Base-by-base conservation (phyloP, 2,113 vertebrate genomes). In the Python bivittatus region DNA sequence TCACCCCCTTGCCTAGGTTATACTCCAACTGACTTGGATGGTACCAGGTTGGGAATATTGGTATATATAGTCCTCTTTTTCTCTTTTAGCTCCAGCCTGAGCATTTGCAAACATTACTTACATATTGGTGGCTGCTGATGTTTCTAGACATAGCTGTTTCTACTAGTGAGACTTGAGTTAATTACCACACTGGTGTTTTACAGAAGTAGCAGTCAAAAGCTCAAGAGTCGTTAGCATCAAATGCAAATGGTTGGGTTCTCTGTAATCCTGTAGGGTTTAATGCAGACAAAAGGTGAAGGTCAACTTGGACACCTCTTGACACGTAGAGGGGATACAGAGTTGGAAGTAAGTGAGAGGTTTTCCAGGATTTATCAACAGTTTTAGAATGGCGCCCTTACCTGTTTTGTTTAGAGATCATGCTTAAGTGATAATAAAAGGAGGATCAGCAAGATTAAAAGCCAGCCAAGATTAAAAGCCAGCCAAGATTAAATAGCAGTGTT, bases 391-490 rank as follows among this genome's bases (percentile, higher is more conserved):
- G 8, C 88, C 58, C 94, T 1, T 83, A 29, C 93, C n/a, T 48
- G 0, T 42, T 44, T 61, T 92, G 1, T n/a, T 25, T n/a, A n/a
- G 72, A n/a, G 58, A 8, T 20, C 56, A 54, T 86, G 58, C 84
- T 27, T 86, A 68, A 87, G 7, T 27, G 12, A 33, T 85, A 83
- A 53, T 89, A n/a, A 10, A 4, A n/a, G 91, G 17, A 15, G 84
- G 58, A 88, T 86, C 84, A 84, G 53, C 25, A 54, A 72, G 91
- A 88, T 33, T 22, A 64, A 93, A 95, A 92, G 83, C 85, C 15
- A 88, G 54, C 83, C 72, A 9, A 27, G 83, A n/a, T 33, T 22
- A 64, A 93, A 95, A 92, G 83, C 85, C 15, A 88, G 54, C 83
- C 72, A 9, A 27, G 83, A n/a, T n/a, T n/a, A n/a, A 72, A 86